phyloP scores from a whole-genome alignment of 2,888 invertebrate genomes.

The Sialis lutaria region DNA sequence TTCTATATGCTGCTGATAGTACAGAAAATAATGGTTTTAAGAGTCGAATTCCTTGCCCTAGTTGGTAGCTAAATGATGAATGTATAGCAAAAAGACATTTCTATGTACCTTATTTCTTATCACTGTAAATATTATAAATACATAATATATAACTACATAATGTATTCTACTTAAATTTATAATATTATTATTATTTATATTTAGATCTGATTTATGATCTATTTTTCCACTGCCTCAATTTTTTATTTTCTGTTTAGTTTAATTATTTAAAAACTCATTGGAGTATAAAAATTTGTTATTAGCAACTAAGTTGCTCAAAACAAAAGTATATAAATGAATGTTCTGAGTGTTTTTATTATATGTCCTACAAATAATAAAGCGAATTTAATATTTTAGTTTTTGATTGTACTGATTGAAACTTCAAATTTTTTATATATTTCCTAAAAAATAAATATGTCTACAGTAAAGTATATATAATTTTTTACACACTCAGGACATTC shows the following conservation, averaged over 20 bases:
- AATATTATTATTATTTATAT: neutral
- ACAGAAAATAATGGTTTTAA: neutral
- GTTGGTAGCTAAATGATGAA: slow-evolving; percentile 1
- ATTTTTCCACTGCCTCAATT: slow-evolving; percentile 7
- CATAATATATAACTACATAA: neutral
- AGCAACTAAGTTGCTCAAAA: too few species aligned
- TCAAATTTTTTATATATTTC: too few species aligned
- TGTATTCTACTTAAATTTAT: neutral
- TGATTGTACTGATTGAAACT: too few species aligned
- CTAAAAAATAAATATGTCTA: too few species aligned
- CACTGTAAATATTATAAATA: neutral
- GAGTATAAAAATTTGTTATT: too few species aligned
- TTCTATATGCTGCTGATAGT: neutral
- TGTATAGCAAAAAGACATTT: slow-evolving; percentile 16
- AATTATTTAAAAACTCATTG: too few species aligned
- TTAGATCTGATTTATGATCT: slow-evolving; percentile 3
- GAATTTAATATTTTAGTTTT: too few species aligned
- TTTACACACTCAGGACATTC: too few species aligned
- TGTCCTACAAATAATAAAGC: too few species aligned
- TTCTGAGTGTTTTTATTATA: too few species aligned
- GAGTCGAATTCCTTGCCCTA: slow-evolving; percentile 2
- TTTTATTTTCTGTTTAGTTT: neutral
- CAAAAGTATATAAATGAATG: too few species aligned
- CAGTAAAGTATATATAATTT: too few species aligned
- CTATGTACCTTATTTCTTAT: slow-evolving; percentile 21